Conservation (phyloP, 2,888 invertebrate genomes). For the Drosophila colorata region DNA sequence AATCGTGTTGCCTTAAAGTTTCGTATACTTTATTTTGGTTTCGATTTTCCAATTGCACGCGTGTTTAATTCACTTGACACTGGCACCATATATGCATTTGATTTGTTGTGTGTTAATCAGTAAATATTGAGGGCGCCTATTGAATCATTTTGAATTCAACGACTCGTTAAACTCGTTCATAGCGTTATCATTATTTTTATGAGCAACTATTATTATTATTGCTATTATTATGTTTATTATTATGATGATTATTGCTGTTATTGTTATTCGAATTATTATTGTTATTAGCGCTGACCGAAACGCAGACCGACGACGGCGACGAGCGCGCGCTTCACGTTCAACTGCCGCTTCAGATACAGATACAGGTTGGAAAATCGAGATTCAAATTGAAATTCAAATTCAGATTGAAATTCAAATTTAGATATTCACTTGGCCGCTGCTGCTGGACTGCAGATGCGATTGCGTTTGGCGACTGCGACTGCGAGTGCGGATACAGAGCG, state of each 20-base stretch:
- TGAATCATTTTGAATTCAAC: slow-evolving; percentile 48
- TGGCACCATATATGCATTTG: slow-evolving; percentile 17
- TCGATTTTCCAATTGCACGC: slow-evolving; percentile 56
- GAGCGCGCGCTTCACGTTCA: slow-evolving; percentile 59
- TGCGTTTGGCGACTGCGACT: slow-evolving; percentile 25
- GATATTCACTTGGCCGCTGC: slow-evolving; percentile 43
- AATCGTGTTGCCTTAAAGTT: slow-evolving; percentile 27
- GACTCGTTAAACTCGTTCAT: slow-evolving; percentile 44
- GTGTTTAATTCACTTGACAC: slow-evolving; percentile 53
- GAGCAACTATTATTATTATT: slow-evolving; percentile 58
- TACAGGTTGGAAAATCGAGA: slow-evolving; percentile 30
- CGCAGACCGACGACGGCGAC: slow-evolving; percentile 63
- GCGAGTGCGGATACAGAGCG: slow-evolving; percentile 38
- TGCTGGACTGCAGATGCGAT: slow-evolving; percentile 19
- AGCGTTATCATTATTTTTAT: slow-evolving; percentile 60
- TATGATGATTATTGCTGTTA: slow-evolving; percentile 57
- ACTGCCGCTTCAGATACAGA: slow-evolving; percentile 39
- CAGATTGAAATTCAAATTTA: slow-evolving; percentile 21
- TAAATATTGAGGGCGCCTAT: slow-evolving; percentile 53
- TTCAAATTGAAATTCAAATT: slow-evolving; percentile 30
- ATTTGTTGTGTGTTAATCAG: slow-evolving; percentile 31
- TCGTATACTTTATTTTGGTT: slow-evolving; percentile 63
- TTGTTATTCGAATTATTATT: slow-evolving; percentile 64
- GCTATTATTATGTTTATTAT: slow-evolving; percentile 54
- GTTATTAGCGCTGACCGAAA: slow-evolving; percentile 61